Evolutionary conservation across 2,888 invertebrate genomes (phyloP), one percentile per base, ranked within the genome.

Genomic region (Masnerella sp.): DNA sequence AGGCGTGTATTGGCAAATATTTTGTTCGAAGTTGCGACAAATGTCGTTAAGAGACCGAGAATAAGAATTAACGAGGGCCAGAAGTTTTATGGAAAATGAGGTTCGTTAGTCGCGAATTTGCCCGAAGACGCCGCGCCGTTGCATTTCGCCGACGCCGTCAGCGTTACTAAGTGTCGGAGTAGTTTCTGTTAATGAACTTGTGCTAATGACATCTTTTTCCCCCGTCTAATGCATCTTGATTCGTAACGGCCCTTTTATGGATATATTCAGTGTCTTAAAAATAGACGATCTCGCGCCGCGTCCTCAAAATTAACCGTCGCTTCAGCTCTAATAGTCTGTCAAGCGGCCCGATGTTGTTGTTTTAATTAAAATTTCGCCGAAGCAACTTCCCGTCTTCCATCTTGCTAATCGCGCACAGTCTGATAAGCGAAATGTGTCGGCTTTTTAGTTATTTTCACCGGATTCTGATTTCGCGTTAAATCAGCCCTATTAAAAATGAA

Each of bases 121-220:
- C 34, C 12, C 22, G 34, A 36, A 61, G 32, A 49, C 30, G 12
- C 47, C 4, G 11, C 17, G 15, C 15, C 28, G 30, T 30, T 40
- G 40, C 30, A 40, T 49, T 49, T 43, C 22, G 42, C 77, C 51
- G 65, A 58, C 52, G 59, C 69, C 73, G 74, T 80, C 78, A 82
- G 79, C 79, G 82, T 82, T 81, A 79, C 80, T 58, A 77, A 81
- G 79, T 81, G 82, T 83, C 82, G 80, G 83, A 79, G 81, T 83
- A 82, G 81, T 84, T 84, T 73, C 77, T 80, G 78, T 83, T 85
- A 85, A 85, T 83, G 85, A 84, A 84, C 80, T 81, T 80, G 82
- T 78, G 76, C 81, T 85, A 85, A 85, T 83, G 84, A 83, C 80
- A 81, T 79, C 79, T 82, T 82, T 83, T 82, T 83, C 77, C 17